Conservation (phyloP, 2,888 invertebrate species). For the Synanthedon andrenaeformis region DNA sequence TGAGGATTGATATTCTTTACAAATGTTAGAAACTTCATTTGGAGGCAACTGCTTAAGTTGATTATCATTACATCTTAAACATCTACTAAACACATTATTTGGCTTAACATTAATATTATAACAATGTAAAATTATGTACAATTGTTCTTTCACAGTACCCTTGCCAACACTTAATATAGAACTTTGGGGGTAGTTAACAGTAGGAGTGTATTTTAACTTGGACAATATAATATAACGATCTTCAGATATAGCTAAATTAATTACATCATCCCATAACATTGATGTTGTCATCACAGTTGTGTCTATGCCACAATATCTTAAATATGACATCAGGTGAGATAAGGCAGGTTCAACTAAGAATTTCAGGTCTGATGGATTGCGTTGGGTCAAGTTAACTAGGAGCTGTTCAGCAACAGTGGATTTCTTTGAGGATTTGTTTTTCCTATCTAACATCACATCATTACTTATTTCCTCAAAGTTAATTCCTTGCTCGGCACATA, state of each 20-base stretch:
- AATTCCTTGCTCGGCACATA: slow-evolving; percentile 56
- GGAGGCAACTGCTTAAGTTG: slow-evolving; percentile 29
- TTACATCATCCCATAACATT: slow-evolving; percentile 52
- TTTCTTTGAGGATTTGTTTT: slow-evolving; percentile 56
- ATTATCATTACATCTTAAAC: slow-evolving; percentile 72
- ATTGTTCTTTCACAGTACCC: slow-evolving; percentile 71
- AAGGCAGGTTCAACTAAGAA: slow-evolving; percentile 42
- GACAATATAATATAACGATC: slow-evolving; percentile 38
- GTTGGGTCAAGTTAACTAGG: slow-evolving; percentile 18
- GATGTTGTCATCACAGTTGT: slow-evolving; percentile 73
- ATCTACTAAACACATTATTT: slow-evolving; percentile 78
- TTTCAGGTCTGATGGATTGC: slow-evolving; percentile 31
- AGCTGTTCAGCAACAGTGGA: slow-evolving; percentile 33
- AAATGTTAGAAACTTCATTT: slow-evolving; percentile 36
- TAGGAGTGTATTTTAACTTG: slow-evolving; percentile 65
- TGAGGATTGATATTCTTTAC: slow-evolving; percentile 25
- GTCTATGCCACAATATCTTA: slow-evolving; percentile 69
- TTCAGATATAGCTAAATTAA: slow-evolving; percentile 49
- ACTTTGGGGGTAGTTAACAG: slow-evolving; percentile 61
- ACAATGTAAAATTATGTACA: slow-evolving; percentile 73
- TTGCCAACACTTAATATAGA: slow-evolving; percentile 69
- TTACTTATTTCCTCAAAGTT: slow-evolving; percentile 75
- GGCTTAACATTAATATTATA: slow-evolving; percentile 75
- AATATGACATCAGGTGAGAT: slow-evolving; percentile 35
- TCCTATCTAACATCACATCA: slow-evolving; percentile 68